Evolutionary conservation across 35 echinoderm and acorn worm genomes (phyloP).

Genomic region (Amphiura filiformis): DNA sequence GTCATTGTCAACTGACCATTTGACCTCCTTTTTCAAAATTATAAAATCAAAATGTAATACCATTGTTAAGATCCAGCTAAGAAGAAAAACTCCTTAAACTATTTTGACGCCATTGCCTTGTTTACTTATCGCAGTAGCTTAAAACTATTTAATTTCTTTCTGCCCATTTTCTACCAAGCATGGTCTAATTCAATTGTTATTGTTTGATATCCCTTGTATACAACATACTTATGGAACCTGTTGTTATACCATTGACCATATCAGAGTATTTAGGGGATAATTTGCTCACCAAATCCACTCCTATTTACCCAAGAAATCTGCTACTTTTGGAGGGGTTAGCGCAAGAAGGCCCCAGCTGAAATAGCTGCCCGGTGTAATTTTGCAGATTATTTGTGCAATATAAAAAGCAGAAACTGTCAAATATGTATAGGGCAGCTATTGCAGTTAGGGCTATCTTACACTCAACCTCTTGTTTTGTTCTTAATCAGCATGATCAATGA

Average conservation of each 20-base stretch:
- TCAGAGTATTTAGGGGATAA: not conserved
- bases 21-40: too few relatives aligned
- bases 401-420: too few relatives aligned
- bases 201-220: not conserved
- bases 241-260: not conserved
- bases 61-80: not conserved
- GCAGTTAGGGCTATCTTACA: too few relatives aligned
- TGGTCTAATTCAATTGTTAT: not conserved
- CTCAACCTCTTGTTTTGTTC: too few relatives aligned
- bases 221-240: not conserved
- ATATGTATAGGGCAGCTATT: too few relatives aligned
- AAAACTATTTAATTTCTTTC: not conserved
- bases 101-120: not conserved
- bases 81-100: not conserved
- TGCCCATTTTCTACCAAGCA: not conserved
- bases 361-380: too few relatives aligned
- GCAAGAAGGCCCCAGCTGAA: too few relatives aligned
- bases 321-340: too few relatives aligned
- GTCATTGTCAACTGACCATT: too few relatives aligned
- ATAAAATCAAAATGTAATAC: not conserved
- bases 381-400: too few relatives aligned
- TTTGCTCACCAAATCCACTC: not conserved
- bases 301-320: conserved; percentile 6
- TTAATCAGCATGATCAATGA: not conserved
- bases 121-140: not conserved